phyloP scores from a whole-genome alignment of 2,888 invertebrate species.

The Plebejus argus region DNA sequence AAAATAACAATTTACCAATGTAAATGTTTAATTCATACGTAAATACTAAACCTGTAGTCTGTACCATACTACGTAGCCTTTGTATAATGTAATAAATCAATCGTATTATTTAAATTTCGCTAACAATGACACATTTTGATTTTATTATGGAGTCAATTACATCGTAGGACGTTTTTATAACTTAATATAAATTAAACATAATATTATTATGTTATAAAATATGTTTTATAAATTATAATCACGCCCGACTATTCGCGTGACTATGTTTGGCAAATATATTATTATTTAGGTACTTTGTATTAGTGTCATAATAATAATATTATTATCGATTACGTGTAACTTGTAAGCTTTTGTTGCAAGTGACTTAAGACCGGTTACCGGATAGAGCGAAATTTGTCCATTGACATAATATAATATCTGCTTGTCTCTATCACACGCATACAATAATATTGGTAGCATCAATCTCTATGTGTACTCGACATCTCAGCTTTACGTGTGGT shows the following conservation, averaged over 20 bases:
- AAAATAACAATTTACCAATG: background rate
- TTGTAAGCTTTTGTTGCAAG: too few relatives aligned
- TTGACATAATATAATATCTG: too few relatives aligned
- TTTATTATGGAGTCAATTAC: background rate
- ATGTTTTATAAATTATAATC: background rate
- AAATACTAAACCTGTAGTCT: background rate
- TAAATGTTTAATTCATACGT: too few relatives aligned
- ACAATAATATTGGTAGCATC: too few relatives aligned
- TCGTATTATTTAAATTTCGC: slow-evolving; percentile 10
- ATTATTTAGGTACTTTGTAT: too few relatives aligned
- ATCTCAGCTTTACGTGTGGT: too few relatives aligned
- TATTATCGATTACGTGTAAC: too few relatives aligned
- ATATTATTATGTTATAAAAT: slow-evolving; percentile 15
- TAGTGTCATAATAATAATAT: background rate
- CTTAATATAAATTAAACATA: slow-evolving; percentile 10
- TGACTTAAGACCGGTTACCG: too few relatives aligned
- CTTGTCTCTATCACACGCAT: too few relatives aligned
- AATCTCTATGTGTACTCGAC: too few relatives aligned
- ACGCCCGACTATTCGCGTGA: background rate
- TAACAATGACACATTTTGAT: background rate
- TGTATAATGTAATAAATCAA: background rate
- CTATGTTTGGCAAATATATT: background rate
- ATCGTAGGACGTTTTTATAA: slow-evolving; percentile 27
- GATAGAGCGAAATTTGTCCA: too few relatives aligned
- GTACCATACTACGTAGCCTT: background rate